Conservation (phyloP, 2,797 vertebrate species). For the Spondyliosoma cantharus region DNA sequence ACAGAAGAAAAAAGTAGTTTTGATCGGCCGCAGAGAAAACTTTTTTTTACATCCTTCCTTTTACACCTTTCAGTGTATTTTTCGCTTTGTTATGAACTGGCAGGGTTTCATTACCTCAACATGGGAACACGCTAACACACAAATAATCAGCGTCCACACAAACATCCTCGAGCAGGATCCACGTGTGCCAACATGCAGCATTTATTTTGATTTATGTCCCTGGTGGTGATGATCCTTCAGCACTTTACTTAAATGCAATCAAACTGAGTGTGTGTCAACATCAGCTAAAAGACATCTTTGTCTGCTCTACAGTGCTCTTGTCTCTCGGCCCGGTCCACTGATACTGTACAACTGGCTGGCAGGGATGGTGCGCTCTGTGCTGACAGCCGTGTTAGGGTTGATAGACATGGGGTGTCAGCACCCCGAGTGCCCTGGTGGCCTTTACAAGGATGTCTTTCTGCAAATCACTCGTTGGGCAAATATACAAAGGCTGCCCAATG, state of each 20-base stretch:
- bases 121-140: slow-evolving; percentile 49
- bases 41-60: background rate
- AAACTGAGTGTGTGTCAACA: slow-evolving; percentile 63
- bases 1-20: background rate
- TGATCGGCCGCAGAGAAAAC: background rate
- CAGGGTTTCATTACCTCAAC: slow-evolving; percentile 44
- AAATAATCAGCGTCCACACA: slow-evolving; percentile 63
- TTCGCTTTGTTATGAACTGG: slow-evolving; percentile 55
- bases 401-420: slow-evolving; percentile 80
- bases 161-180: slow-evolving; percentile 70
- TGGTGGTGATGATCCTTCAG: slow-evolving; percentile 71
- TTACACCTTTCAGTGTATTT: slow-evolving; percentile 49
- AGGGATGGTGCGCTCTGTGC: slow-evolving; percentile 55
- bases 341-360: slow-evolving; percentile 62
- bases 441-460: slow-evolving; percentile 81
- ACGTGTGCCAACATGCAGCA: slow-evolving; percentile 44
- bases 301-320: slow-evolving; percentile 26
- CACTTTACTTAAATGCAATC: slow-evolving; percentile 70
- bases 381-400: slow-evolving; percentile 77
- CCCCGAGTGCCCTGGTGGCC: slow-evolving; percentile 75
- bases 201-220: slow-evolving; percentile 77
- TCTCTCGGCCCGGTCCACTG: slow-evolving; percentile 14
- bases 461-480: slow-evolving; percentile 77
- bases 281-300: slow-evolving; percentile 65
- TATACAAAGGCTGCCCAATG: slow-evolving; percentile 75